Percentiles rank a stretch among this genome's conserved stretches.
phyloP scores from a whole-genome alignment of 2,797 vertebrate genomes.

The Pempheris klunzingeri region DNA sequence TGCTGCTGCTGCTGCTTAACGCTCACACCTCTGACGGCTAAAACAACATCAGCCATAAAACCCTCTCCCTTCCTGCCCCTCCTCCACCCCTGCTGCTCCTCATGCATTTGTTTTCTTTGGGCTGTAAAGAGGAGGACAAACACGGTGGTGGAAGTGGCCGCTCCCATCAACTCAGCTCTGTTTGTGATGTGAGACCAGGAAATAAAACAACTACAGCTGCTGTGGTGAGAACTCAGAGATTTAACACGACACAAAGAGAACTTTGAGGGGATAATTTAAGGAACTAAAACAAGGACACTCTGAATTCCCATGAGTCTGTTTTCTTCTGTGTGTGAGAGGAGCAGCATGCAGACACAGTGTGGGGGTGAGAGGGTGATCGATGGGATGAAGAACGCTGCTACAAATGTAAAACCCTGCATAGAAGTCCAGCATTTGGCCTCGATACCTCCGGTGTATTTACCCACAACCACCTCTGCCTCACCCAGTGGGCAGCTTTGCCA shows the following conservation, averaged over 20 bases:
- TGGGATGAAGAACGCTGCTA: neutral
- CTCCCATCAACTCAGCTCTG: slow-evolving; percentile 1
- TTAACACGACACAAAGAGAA: neutral
- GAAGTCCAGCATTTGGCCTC: neutral
- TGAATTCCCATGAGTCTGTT: no score
- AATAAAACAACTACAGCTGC: no score
- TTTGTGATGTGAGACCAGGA: no score
- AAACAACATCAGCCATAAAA: neutral
- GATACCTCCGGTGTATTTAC: neutral
- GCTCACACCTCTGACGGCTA: neutral
- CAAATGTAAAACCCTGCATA: neutral
- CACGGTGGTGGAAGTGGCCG: no score
- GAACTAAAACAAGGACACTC: no score
- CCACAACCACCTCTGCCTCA: neutral
- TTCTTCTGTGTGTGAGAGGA: no score
- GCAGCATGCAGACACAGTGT: neutral
- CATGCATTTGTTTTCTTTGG: slow-evolving; percentile 10
- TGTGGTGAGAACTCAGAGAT: neutral
- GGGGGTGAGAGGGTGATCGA: neutral
- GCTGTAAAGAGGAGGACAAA: slow-evolving; percentile 19
- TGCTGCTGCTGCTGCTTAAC: neutral
- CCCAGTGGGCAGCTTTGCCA: neutral
- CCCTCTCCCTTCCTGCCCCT: neutral
- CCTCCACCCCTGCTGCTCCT: neutral
- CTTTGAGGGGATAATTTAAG: no score